A percentile compares a stretch with the other conserved stretches of the same genome.
These are phyloP conservation scores for Typhlichthys subterraneus DNA, from an alignment of 2,797 vertebrate genomes.

Conservation along the genomic window DNA sequence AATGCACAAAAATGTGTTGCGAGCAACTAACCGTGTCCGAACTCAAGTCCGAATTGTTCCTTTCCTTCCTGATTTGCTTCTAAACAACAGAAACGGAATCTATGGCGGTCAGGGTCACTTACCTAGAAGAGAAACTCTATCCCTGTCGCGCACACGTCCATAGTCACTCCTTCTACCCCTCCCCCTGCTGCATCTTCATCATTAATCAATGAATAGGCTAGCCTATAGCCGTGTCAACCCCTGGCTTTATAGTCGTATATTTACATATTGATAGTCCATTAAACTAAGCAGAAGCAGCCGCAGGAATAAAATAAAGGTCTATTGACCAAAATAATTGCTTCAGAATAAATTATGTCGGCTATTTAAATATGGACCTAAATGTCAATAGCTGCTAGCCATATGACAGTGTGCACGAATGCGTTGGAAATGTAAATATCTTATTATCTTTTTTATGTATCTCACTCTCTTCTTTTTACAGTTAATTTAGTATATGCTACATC, in stretches of 20 bases:
- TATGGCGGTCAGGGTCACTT: conserved; percentile 66
- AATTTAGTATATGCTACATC: too few relatives aligned
- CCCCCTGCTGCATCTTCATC: conserved; percentile 3
- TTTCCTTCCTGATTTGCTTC: neutral
- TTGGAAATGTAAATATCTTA: neutral
- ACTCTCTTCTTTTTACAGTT: too few relatives aligned
- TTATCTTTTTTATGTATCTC: neutral
- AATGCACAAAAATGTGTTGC: neutral
- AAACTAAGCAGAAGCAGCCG: conserved; percentile 2
- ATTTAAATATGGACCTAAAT: conserved; percentile 36
- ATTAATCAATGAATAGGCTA: conserved; percentile 41
- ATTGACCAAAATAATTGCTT: conserved; percentile 12
- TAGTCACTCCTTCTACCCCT: conserved; percentile 14
- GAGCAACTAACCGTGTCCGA: conserved; percentile 38
- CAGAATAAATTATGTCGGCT: conserved; percentile 15
- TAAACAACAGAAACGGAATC: conserved; percentile 65
- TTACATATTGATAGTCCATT: conserved; percentile 5
- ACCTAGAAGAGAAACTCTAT: conserved; percentile 71
- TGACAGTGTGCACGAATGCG: too few relatives aligned
- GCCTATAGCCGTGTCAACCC: conserved; percentile 47
- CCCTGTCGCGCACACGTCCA: conserved; percentile 32
- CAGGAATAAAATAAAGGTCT: conserved; percentile 4
- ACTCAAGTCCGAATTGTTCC: neutral
- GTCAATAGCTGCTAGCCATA: conserved; percentile 27
- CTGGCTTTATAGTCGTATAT: conserved; percentile 41